A percentile compares a stretch with the other conserved stretches of the same genome.
Evolutionary conservation across 1,140 invertebrate species (phyloP).

Genomic region (Euwallacea similis): DNA sequence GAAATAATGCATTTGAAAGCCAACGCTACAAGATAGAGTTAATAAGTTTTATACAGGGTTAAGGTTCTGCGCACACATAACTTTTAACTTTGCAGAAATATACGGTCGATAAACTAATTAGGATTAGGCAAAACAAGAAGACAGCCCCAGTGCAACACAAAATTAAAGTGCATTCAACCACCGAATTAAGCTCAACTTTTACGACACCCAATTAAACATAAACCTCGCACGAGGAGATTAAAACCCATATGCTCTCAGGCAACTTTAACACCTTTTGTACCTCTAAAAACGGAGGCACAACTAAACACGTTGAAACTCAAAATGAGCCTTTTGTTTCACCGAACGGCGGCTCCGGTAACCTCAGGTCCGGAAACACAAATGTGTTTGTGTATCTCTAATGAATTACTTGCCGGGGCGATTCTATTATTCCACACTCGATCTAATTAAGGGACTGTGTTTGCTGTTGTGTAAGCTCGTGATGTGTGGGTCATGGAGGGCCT

Average conservation of each 20-base stretch:
- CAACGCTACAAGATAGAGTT: too few species aligned
- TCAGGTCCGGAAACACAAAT: constrained; percentile 30
- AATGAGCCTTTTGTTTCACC: constrained; percentile 20
- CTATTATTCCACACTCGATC: constrained; percentile 36
- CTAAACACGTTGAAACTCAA: constrained; percentile 14
- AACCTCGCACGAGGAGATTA: constrained; percentile 4
- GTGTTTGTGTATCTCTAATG: constrained; percentile 36
- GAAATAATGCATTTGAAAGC: too few species aligned
- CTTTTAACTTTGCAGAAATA: too few species aligned
- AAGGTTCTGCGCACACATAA: too few species aligned
- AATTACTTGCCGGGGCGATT: constrained; percentile 34
- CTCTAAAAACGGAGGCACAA: constrained; percentile 1
- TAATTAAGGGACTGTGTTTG: constrained; percentile 36
- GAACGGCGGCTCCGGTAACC: constrained; percentile 20
- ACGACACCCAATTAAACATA: constrained; percentile 1
- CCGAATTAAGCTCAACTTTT: constrained; percentile 2
- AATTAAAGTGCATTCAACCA: not conserved
- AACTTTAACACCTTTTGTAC: constrained; percentile 6
- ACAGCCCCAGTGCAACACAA: not conserved
- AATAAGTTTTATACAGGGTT: too few species aligned
- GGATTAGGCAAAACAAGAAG: too few species aligned
- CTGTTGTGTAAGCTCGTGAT: constrained; percentile 34
- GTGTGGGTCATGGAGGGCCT: constrained; percentile 23
- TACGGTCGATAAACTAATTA: too few species aligned
- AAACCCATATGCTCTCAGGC: not conserved